phyloP scores from a whole-genome alignment of 2,113 vertebrate genomes.

The Passer domesticus region DNA sequence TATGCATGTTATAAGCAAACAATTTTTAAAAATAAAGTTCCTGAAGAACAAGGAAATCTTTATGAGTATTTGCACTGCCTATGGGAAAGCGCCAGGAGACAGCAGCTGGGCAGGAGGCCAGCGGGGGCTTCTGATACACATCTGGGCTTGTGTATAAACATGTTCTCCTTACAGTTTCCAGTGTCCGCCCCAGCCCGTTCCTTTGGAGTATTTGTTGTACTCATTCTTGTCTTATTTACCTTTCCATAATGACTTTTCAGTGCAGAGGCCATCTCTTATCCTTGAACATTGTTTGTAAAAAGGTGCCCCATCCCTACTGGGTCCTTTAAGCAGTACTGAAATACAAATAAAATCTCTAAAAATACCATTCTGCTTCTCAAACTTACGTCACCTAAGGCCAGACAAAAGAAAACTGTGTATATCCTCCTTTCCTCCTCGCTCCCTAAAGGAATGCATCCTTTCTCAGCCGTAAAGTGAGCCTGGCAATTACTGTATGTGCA shows the following conservation, averaged over 20 bases:
- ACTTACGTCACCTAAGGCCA: slow-evolving; percentile 39
- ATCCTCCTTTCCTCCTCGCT: background rate
- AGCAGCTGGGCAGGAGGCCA: slow-evolving; percentile 41
- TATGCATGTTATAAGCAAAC: background rate
- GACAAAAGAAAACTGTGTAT: slow-evolving; percentile 57
- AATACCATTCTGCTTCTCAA: slow-evolving; percentile 38
- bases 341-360: slow-evolving; percentile 48
- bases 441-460: slow-evolving; percentile 54
- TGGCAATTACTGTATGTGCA: slow-evolving; percentile 62
- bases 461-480: slow-evolving; percentile 49
- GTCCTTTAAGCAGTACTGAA: slow-evolving; percentile 1
- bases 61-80: background rate
- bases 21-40: background rate
- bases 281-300: slow-evolving; percentile 47
- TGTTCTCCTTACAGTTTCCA: slow-evolving; percentile 20
- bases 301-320: slow-evolving; percentile 1
- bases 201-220: slow-evolving; percentile 55
- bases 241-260: slow-evolving; percentile 56
- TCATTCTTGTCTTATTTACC: slow-evolving; percentile 51
- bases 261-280: slow-evolving; percentile 45
- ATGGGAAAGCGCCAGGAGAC: background rate
- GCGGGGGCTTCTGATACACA: slow-evolving; percentile 44
- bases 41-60: background rate
- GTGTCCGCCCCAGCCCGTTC: background rate
- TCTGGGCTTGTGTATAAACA: slow-evolving; percentile 47